Conservation (phyloP, 2,113 vertebrate genomes). For the Alligator sinensis region DNA sequence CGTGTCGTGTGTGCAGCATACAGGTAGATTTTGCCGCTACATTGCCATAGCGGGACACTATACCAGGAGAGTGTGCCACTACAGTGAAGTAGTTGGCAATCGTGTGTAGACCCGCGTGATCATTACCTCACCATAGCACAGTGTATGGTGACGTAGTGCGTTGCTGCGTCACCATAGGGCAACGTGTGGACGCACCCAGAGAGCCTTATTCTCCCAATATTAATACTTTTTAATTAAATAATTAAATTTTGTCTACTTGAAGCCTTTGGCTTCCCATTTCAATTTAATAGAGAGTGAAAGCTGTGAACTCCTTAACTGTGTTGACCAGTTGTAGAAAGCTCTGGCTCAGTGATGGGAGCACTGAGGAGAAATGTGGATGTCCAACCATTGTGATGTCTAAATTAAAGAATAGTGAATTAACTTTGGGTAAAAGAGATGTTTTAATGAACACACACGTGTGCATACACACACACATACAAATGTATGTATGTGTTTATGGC, state of each 20-base stretch:
- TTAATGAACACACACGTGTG: neutral
- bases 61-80: too few relatives aligned
- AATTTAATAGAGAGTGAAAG: neutral
- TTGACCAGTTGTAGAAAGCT: neutral
- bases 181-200: too few relatives aligned
- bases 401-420: neutral
- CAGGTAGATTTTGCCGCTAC: too few relatives aligned
- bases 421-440: neutral
- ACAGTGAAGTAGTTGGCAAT: too few relatives aligned
- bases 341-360: neutral
- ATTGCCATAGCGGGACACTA: too few relatives aligned
- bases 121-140: too few relatives aligned
- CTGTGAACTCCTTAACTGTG: neutral
- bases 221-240: neutral
- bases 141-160: too few relatives aligned
- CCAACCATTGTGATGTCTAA: neutral
- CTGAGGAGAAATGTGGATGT: neutral
- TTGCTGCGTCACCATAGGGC: too few relatives aligned
- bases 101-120: too few relatives aligned
- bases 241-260: neutral
- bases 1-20: too few relatives aligned
- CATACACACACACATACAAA: neutral
- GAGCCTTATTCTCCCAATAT: neutral
- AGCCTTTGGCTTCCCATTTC: neutral
- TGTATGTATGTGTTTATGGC: fast-evolving